These are phyloP conservation scores for Chlamydotis undulata DNA, from an alignment of 2,113 vertebrate species.

Conservation along the genomic window DNA sequence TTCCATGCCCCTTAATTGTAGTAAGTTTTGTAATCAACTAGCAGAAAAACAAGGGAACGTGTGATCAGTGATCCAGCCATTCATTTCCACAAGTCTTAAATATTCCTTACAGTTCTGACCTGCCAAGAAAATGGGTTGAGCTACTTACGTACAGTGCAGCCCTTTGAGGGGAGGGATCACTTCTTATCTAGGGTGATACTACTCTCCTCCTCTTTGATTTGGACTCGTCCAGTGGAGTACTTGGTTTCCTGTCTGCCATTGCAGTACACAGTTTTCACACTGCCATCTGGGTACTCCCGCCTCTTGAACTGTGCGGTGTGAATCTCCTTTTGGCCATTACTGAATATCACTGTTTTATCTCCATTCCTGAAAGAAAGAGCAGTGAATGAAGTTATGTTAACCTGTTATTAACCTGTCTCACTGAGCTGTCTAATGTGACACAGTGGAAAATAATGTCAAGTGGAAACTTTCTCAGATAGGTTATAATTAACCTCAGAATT, in stretches of 20 bases:
- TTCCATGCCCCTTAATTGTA: neutral
- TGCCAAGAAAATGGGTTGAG: neutral
- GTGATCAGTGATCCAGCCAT: neutral
- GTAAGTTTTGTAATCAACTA: neutral
- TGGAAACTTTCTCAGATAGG: neutral
- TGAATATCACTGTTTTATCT: constrained; percentile 75
- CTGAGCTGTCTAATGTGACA: neutral
- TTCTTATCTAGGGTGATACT: constrained; percentile 51
- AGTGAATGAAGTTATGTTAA: neutral
- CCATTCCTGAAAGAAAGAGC: constrained; percentile 66
- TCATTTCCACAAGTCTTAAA: neutral
- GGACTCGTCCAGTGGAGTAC: constrained; percentile 51
- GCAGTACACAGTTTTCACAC: constrained; percentile 71
- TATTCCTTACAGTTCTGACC: neutral
- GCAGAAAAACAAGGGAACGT: neutral
- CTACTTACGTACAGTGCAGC: accelerated
- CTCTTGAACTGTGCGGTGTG: constrained; percentile 73
- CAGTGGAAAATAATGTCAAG: neutral
- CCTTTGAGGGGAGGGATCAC: neutral
- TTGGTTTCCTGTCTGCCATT: constrained; percentile 69
- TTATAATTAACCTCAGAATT: neutral
- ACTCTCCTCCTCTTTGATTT: constrained; percentile 54
- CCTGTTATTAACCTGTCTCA: neutral
- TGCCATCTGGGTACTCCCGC: constrained; percentile 76
- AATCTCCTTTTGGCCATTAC: constrained; percentile 75